Percentiles rank a stretch among this genome's conserved stretches.
These are phyloP conservation scores for Papilio dardanus DNA, from an alignment of 1,140 invertebrate species.

Conservation along the genomic window DNA sequence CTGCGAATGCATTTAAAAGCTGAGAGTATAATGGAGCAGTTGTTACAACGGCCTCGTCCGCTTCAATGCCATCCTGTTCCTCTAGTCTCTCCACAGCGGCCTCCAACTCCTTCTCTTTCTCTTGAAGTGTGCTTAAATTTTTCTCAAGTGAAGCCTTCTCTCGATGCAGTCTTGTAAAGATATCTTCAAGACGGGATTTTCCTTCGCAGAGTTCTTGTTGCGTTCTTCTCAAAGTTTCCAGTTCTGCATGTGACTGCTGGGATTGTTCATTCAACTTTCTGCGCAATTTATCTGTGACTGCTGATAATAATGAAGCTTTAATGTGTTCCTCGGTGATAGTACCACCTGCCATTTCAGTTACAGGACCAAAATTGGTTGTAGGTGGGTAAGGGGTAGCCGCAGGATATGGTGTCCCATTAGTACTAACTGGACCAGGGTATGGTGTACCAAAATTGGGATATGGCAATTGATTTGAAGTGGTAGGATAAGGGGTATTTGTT, in stretches of 20 bases:
- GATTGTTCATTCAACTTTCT: constrained; percentile 94
- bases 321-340: constrained; percentile 98
- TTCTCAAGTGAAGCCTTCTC: constrained; percentile 94
- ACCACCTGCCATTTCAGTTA: constrained; percentile 83
- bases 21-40: constrained; percentile 98
- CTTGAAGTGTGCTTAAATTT: constrained; percentile 91
- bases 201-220: constrained; percentile 94
- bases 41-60: constrained; percentile 98
- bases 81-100: constrained; percentile 90
- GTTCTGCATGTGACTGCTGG: constrained; percentile 94
- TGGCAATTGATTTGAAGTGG: constrained; percentile 63
- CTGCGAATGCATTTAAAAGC: constrained; percentile 97
- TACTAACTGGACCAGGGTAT: constrained; percentile 66
- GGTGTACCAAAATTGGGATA: constrained; percentile 71
- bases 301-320: constrained; percentile 95
- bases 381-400: constrained; percentile 77
- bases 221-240: constrained; percentile 94
- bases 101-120: constrained; percentile 94
- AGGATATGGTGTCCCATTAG: constrained; percentile 66
- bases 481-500: constrained; percentile 64
- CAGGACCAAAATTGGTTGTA: constrained; percentile 59
- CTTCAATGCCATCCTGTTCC: constrained; percentile 91
- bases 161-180: constrained; percentile 91
- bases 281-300: constrained; percentile 96
- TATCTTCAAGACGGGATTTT: constrained; percentile 91